Percentiles rank a stretch among this genome's conserved stretches.
Evolutionary conservation across 2,113 vertebrate genomes (phyloP).

Genomic region (Struthio camelus): DNA sequence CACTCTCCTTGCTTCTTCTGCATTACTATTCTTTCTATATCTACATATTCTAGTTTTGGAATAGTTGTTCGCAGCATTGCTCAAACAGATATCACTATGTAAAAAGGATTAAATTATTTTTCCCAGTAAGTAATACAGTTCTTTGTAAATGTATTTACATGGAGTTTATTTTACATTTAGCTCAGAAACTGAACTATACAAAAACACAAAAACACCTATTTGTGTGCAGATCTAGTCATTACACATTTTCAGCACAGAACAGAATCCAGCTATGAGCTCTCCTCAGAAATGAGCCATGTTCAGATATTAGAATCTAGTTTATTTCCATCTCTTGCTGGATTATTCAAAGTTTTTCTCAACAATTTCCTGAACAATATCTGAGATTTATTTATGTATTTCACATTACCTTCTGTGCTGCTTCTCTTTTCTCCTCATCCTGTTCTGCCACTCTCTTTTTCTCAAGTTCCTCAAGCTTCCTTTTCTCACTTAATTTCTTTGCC

Average conservation of each 20-base stretch:
- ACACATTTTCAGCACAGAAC: background rate
- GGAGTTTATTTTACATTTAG: background rate
- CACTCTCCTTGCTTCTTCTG: background rate
- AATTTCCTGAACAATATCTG: background rate
- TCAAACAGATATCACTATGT: background rate
- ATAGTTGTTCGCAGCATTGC: background rate
- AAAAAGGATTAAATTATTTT: background rate
- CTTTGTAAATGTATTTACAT: background rate
- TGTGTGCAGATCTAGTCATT: background rate
- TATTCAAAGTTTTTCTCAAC: background rate
- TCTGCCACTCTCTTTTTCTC: slow-evolving; percentile 76
- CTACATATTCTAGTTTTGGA: background rate
- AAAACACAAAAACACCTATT: background rate
- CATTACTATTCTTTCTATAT: background rate
- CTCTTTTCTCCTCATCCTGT: slow-evolving; percentile 77
- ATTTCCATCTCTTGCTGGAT: background rate
- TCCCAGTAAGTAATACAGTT: background rate
- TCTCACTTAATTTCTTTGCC: slow-evolving; percentile 77
- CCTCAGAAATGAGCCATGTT: background rate
- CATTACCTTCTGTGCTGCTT: slow-evolving; percentile 81
- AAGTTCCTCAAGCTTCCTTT: slow-evolving; percentile 74
- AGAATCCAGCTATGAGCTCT: background rate
- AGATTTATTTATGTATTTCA: background rate
- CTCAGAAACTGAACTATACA: background rate
- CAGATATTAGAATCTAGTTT: background rate